These are phyloP conservation scores for Lepidocyrtinus sp. DNA, from an alignment of 2,888 invertebrate genomes.

Conservation along the genomic window DNA sequence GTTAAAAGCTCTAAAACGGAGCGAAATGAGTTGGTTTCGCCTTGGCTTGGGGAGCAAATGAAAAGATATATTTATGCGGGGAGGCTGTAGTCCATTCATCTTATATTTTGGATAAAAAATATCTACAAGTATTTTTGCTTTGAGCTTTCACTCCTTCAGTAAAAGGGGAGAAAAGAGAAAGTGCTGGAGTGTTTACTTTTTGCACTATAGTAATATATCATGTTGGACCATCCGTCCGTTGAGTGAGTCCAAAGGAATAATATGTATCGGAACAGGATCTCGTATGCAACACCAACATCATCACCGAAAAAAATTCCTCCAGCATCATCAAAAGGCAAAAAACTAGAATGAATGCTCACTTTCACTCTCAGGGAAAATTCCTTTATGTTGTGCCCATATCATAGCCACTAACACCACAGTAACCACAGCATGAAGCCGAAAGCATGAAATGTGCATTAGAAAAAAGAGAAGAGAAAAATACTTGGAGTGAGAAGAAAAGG, in stretches of 20 bases:
- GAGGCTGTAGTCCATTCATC: slow-evolving; percentile 14
- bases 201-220: not conserved
- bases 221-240: too few species aligned
- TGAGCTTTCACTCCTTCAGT: not conserved
- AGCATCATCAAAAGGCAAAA: not conserved
- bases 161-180: too few species aligned
- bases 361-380: slow-evolving; percentile 14
- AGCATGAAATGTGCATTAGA: slow-evolving; percentile 51
- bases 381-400: not conserved
- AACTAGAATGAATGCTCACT: not conserved
- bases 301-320: not conserved
- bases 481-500: not conserved
- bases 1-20: slow-evolving; percentile 41
- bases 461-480: not conserved
- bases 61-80: not conserved
- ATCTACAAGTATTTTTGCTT: slow-evolving; percentile 5
- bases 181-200: slow-evolving; percentile 4
- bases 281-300: slow-evolving; percentile 1
- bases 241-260: too few species aligned
- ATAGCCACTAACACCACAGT: not conserved
- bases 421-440: slow-evolving; percentile 38
- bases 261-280: not conserved
- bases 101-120: not conserved
- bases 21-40: slow-evolving; percentile 9
- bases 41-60: not conserved